Percentiles rank a stretch among this genome's conserved stretches.
phyloP scores from a whole-genome alignment of 1,140 invertebrate species.

The Cyclina sinensis region DNA sequence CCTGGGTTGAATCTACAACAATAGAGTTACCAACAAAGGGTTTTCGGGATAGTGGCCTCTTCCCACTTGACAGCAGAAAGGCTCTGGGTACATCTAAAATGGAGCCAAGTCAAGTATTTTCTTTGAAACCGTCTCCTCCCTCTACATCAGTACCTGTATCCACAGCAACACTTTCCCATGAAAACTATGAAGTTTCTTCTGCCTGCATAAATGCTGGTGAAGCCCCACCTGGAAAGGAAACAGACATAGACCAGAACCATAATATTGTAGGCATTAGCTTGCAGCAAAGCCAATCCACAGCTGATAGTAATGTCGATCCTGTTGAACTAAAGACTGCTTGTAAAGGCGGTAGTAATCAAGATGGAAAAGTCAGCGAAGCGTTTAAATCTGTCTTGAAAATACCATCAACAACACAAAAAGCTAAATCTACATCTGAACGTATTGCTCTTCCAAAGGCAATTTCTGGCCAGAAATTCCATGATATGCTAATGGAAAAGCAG shows the following conservation, averaged over 20 bases:
- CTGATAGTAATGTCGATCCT: not conserved
- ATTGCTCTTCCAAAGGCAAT: constrained; percentile 19
- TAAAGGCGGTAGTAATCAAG: not conserved
- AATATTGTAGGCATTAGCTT: not conserved
- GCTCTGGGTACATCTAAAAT: no score
- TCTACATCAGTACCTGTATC: no score
- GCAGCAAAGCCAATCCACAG: not conserved
- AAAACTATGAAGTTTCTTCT: not conserved
- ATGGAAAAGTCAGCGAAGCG: not conserved
- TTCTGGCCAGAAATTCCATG: not conserved
- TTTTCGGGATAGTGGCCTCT: no score
- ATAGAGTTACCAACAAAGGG: no score
- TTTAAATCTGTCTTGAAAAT: not conserved
- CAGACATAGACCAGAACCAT: not conserved
- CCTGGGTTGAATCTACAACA: no score
- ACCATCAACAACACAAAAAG: not conserved
- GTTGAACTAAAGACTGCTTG: no score
- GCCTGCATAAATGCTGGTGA: not conserved
- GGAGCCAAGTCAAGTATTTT: not conserved
- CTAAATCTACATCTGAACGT: constrained; percentile 3
- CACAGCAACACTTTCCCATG: constrained; percentile 5
- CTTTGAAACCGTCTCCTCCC: not conserved
- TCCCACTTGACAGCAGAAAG: no score
- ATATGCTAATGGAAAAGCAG: no score
- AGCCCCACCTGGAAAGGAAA: not conserved